phyloP scores from a whole-genome alignment of 2,113 vertebrate species.

The Megaceryle torquata region DNA sequence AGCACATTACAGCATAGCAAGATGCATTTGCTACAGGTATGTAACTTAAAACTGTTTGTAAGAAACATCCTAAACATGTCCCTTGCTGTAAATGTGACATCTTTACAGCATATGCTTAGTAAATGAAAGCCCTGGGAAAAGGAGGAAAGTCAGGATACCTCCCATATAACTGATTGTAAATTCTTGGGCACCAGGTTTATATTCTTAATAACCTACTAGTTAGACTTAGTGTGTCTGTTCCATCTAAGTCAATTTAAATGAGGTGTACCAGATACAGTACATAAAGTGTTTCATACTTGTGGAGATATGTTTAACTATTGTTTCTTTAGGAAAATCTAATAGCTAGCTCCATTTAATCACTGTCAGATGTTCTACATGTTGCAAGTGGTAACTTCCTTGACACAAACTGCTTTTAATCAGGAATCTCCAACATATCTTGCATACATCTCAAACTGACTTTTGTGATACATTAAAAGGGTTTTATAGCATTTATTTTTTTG shows the following conservation, averaged over 20 bases:
- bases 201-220: conserved; percentile 82
- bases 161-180: conserved; percentile 84
- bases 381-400: conserved; percentile 73
- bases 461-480: conserved; percentile 8
- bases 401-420: conserved; percentile 72
- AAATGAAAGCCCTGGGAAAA: conserved; percentile 69
- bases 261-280: conserved; percentile 83
- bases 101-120: conserved; percentile 79
- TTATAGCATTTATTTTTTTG: conserved; percentile 1
- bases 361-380: conserved; percentile 82
- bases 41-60: conserved; percentile 70
- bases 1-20: not conserved
- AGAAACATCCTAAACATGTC: conserved; percentile 70
- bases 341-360: conserved; percentile 84
- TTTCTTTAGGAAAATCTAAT: conserved; percentile 83
- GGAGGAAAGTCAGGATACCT: conserved; percentile 67
- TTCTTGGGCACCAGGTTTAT: conserved; percentile 82
- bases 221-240: conserved; percentile 73
- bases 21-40: conserved; percentile 46
- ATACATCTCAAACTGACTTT: conserved; percentile 33
- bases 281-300: conserved; percentile 80
- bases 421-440: conserved; percentile 56
- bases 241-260: conserved; percentile 87
- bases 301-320: conserved; percentile 81
- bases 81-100: conserved; percentile 80